Evolutionary conservation across 1,140 invertebrate species (phyloP).

Genomic region (Hylyphantes graminicola): DNA sequence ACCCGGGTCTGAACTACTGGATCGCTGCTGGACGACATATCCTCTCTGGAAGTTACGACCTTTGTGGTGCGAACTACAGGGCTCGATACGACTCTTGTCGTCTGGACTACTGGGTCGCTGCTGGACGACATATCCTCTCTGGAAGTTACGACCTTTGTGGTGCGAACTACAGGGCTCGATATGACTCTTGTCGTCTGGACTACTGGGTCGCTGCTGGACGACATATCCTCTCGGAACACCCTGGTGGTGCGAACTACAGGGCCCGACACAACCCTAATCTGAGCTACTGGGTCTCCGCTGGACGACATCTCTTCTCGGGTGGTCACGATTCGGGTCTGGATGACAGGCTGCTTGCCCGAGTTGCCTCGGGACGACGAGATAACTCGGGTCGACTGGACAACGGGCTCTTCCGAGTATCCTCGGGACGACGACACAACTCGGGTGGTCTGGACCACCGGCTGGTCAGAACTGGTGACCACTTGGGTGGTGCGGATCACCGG

Average conservation of each 20-base stretch:
- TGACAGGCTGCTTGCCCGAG: neutral
- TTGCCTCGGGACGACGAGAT: neutral
- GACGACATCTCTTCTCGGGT: conserved; percentile 5
- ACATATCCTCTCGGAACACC: neutral
- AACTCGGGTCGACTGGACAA: conserved; percentile 2
- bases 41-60: conserved; percentile 12
- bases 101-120: neutral
- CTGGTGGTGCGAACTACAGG: neutral
- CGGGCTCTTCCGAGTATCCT: neutral
- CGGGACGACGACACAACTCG: neutral
- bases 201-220: neutral
- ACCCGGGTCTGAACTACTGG: conserved; percentile 7
- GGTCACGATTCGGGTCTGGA: conserved; percentile 7
- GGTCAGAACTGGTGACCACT: neutral
- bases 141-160: conserved; percentile 6
- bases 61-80: neutral
- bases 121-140: conserved; percentile 5
- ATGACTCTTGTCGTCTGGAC: neutral
- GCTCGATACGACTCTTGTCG: neutral
- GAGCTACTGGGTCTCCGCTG: neutral
- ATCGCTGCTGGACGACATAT: neutral
- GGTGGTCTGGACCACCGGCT: neutral
- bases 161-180: neutral
- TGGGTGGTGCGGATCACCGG: neutral
- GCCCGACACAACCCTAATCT: neutral